Evolutionary conservation across 1,140 invertebrate species (phyloP).

Genomic region (Bombus waltoni): DNA sequence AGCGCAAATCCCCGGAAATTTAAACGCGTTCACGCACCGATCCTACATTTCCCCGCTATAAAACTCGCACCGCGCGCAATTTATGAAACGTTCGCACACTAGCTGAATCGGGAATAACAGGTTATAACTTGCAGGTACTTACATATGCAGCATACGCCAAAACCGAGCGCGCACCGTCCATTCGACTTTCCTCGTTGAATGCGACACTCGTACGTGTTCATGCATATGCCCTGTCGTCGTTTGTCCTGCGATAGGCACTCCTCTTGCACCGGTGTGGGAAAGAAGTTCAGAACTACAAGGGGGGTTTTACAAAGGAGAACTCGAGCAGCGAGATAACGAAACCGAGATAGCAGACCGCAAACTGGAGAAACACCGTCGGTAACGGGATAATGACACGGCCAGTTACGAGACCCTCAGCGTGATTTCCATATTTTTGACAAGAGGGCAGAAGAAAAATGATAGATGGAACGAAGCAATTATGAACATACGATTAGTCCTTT

Average conservation of each 20-base stretch:
- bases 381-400: no score
- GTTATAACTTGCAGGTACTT: slow-evolving; percentile 80
- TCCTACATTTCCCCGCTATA: not conserved
- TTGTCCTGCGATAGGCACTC: slow-evolving; percentile 89
- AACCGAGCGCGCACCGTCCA: slow-evolving; percentile 91
- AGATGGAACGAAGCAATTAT: no score
- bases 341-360: no score
- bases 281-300: slow-evolving; percentile 88
- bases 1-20: not conserved
- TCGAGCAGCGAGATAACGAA: not conserved
- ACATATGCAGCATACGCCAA: slow-evolving; percentile 95
- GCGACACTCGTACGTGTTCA: slow-evolving; percentile 93
- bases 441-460: no score
- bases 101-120: slow-evolving; percentile 1
- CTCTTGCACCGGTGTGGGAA: slow-evolving; percentile 89
- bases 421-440: no score
- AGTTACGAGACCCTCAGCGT: no score
- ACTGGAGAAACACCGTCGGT: no score
- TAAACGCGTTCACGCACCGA: not conserved
- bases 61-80: not conserved
- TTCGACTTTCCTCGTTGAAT: slow-evolving; percentile 88
- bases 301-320: slow-evolving; percentile 45
- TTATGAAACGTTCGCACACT: not conserved
- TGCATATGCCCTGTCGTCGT: slow-evolving; percentile 88
- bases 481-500: no score